These are phyloP conservation scores for Elephantulus edwardii DNA, from an alignment of 2,113 vertebrate genomes.

Conservation along the genomic window DNA sequence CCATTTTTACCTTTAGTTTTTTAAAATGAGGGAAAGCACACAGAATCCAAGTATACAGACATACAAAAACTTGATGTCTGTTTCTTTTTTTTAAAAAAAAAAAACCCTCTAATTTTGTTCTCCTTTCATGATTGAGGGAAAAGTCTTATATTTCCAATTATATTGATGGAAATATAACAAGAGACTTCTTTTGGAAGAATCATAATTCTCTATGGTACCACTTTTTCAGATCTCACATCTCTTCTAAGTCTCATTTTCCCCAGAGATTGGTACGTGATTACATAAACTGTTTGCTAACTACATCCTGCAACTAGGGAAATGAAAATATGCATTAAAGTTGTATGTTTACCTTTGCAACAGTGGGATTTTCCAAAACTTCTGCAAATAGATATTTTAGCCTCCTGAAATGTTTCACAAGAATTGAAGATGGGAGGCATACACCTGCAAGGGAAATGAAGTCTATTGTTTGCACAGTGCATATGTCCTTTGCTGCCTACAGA, in stretches of 20 bases:
- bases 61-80: background rate
- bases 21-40: background rate
- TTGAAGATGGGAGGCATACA: slow-evolving; percentile 2
- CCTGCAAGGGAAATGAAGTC: slow-evolving; percentile 43
- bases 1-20: background rate
- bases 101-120: slow-evolving; percentile 6
- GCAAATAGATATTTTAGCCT: slow-evolving; percentile 40
- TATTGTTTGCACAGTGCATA: slow-evolving; percentile 26
- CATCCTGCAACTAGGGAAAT: background rate
- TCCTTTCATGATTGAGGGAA: background rate
- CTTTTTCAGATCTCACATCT: slow-evolving; percentile 3
- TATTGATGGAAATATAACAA: too few relatives aligned
- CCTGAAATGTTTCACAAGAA: slow-evolving; percentile 58
- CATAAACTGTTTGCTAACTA: slow-evolving; percentile 16
- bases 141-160: background rate
- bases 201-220: background rate
- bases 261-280: background rate
- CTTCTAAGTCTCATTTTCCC: slow-evolving; percentile 6
- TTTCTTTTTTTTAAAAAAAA: background rate
- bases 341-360: slow-evolving; percentile 34
- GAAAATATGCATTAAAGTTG: background rate
- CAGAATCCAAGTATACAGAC: background rate
- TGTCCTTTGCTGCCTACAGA: background rate
- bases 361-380: slow-evolving; percentile 58
- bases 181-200: slow-evolving; percentile 4